A percentile compares a stretch with the other conserved stretches of the same genome.
Evolutionary conservation across 2,113 vertebrate genomes (phyloP).

Genomic region (Condylura cristata): DNA sequence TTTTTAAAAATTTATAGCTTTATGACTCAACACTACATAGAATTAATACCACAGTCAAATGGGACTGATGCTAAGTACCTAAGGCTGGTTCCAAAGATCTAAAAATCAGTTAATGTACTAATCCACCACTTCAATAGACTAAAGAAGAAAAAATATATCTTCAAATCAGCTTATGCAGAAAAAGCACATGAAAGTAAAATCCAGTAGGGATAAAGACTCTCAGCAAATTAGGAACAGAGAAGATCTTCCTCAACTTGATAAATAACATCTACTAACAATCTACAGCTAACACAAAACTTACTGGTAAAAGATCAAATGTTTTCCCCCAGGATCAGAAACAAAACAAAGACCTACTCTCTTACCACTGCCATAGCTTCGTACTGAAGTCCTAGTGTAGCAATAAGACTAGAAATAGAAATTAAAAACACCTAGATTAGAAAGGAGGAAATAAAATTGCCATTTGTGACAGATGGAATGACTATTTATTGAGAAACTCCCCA

Average conservation of each 20-base stretch:
- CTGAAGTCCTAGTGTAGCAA: not conserved
- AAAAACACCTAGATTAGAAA: not conserved
- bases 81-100: not conserved
- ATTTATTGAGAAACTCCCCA: not conserved
- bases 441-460: not conserved
- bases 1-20: not conserved
- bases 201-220: not conserved
- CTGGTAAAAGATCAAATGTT: not conserved
- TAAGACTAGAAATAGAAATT: slow-evolving; percentile 40
- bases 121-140: not conserved
- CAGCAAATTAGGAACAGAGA: not conserved
- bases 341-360: not conserved
- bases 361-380: not conserved
- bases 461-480: not conserved
- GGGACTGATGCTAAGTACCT: not conserved
- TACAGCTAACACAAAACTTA: not conserved
- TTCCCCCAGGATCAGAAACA: not conserved
- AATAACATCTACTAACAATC: not conserved
- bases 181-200: not conserved
- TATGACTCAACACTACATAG: not conserved
- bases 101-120: slow-evolving; percentile 31
- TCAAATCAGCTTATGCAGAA: not conserved
- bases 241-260: not conserved
- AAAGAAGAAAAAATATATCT: slow-evolving; percentile 26
- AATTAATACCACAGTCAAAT: not conserved